These are phyloP conservation scores for Altica lythri DNA, from an alignment of 2,888 invertebrate genomes.

Conservation along the genomic window DNA sequence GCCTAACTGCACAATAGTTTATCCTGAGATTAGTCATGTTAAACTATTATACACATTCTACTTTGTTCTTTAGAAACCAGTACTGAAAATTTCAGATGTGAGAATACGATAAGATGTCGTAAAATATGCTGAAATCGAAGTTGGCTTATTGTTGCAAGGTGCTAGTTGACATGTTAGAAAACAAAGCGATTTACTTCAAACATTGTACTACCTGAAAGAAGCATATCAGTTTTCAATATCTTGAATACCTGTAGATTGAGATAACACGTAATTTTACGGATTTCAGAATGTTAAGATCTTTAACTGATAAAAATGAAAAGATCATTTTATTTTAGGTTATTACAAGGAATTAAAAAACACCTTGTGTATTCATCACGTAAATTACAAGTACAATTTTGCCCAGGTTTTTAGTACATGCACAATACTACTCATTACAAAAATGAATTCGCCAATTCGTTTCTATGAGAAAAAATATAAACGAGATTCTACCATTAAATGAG, in stretches of 20 bases:
- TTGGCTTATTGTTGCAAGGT: conserved; percentile 32
- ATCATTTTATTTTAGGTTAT: too few relatives aligned
- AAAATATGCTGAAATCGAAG: conserved; percentile 21
- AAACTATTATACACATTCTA: not conserved
- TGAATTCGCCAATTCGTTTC: too few relatives aligned
- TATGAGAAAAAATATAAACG: too few relatives aligned
- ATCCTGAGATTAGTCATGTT: not conserved
- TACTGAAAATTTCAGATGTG: conserved; percentile 8
- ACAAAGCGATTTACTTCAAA: conserved; percentile 32
- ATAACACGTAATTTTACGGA: conserved; percentile 28
- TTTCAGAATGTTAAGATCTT: too few relatives aligned
- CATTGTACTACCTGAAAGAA: conserved; percentile 30
- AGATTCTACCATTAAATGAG: too few relatives aligned
- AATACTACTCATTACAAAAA: too few relatives aligned
- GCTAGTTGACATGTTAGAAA: conserved; percentile 36
- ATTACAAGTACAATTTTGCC: too few relatives aligned
- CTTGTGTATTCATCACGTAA: too few relatives aligned
- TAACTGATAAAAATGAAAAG: too few relatives aligned
- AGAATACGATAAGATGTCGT: conserved; percentile 17
- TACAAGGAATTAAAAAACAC: too few relatives aligned
- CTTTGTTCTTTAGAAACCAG: not conserved
- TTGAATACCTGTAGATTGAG: conserved; percentile 25
- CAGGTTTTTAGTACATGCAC: too few relatives aligned
- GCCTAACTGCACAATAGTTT: not conserved
- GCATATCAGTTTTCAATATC: conserved; percentile 27